Percentiles rank a stretch among this genome's conserved stretches.
Evolutionary conservation across 2,888 invertebrate species (phyloP).

Genomic region (Agapostemon virescens): DNA sequence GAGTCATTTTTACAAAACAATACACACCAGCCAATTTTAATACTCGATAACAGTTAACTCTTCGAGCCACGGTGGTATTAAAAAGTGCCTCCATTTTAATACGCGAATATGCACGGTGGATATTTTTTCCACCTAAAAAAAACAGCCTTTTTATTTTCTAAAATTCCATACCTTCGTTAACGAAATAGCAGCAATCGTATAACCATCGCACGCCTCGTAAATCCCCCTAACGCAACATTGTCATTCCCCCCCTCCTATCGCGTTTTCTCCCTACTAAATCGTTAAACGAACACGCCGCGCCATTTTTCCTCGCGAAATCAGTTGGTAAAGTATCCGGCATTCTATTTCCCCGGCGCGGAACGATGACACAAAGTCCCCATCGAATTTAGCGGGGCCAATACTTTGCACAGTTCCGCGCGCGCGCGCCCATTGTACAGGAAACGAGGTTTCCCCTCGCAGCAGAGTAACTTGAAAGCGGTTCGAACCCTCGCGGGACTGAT

Average conservation of each 20-base stretch:
- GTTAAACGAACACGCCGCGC: not conserved
- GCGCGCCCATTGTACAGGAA: not conserved
- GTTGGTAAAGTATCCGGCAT: not conserved
- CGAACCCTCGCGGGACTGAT: conserved; percentile 2
- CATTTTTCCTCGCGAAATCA: not conserved
- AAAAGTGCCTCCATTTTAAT: too few relatives aligned
- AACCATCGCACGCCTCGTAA: too few relatives aligned
- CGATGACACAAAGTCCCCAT: not conserved
- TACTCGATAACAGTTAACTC: too few relatives aligned
- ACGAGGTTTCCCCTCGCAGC: not conserved
- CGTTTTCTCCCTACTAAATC: not conserved
- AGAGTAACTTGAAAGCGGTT: not conserved
- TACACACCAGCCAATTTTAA: too few relatives aligned
- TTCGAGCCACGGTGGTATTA: too few relatives aligned
- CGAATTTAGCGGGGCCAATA: not conserved
- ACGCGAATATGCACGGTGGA: too few relatives aligned
- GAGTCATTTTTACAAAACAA: too few relatives aligned
- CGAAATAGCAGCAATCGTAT: too few relatives aligned
- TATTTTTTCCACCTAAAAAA: too few relatives aligned
- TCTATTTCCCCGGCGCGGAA: not conserved
- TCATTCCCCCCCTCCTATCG: not conserved
- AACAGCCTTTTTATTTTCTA: too few relatives aligned
- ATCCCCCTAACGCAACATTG: too few relatives aligned
- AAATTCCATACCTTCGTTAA: too few relatives aligned
- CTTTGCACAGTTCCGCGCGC: not conserved